Base-by-base conservation (phyloP, 2,113 vertebrate genomes). In the Otus sunia region DNA sequence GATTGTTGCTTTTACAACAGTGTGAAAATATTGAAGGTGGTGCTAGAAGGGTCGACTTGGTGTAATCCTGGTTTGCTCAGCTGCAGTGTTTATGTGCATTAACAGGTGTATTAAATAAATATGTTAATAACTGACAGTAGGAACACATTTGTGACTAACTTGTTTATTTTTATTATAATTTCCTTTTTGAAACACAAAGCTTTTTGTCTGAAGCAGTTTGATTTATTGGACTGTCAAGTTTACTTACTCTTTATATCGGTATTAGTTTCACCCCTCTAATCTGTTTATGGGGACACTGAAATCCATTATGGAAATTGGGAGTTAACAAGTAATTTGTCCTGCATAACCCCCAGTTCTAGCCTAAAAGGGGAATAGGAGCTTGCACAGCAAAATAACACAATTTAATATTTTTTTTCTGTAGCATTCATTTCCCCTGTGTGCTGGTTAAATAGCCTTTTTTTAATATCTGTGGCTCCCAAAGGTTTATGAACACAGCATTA, bases 151-250 rank as follows among this genome's bases (percentile, higher is more conserved):
- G 34, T 79, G 67, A 56, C 16, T 67, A 47, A 83, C 50, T 77
- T 83, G 60, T 59, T 86, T 91, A 19, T 93, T 94, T 88, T 64
- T 50, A 75, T 90, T 95, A 8, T 8, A 10, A 7, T 72, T 94
- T 85, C 39, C 56, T 58, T 68, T 75, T 34, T 56, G 88, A 85
- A 92, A 81, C 3, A 5, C 73, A 62, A 13, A 89, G 92, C n/a
- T 76, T 75, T 94, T 59, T 78, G 71, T 92, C 45, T 76, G 83
- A 60, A 89, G 72, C 75, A 19, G 27, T 86, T 91, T 91, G 91
- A 94, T 94, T 86, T 94, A 95, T 85, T 94, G 84, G 73, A 34
- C 64, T 96, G 83, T 89, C 95, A 76, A 4, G 73, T 72, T 85
- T 67, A 84, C 74, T 94, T 94, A 78, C 53, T 75, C 10, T 47